phyloP scores from a whole-genome alignment of 1,140 invertebrate genomes.

The Zaprionus inermis region DNA sequence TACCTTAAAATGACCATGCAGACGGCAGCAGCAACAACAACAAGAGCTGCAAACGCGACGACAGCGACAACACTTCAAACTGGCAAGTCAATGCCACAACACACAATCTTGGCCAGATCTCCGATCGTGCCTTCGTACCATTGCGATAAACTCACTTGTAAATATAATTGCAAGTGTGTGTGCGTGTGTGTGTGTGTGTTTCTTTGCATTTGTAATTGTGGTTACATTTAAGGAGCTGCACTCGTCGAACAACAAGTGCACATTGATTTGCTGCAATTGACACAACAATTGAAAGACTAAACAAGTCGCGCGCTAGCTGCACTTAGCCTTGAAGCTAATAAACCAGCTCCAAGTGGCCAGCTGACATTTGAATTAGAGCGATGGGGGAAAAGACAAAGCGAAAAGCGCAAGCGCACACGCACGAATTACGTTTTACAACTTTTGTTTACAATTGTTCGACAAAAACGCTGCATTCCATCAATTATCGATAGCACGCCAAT shows the following conservation, averaged over 20 bases:
- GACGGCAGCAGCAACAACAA: conserved; percentile 39
- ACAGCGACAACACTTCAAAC: conserved; percentile 11
- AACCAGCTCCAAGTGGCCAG: conserved; percentile 35
- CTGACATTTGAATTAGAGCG: conserved; percentile 52
- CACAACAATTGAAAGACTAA: conserved; percentile 61
- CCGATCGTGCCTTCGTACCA: conserved; percentile 23
- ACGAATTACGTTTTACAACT: neutral
- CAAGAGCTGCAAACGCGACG: conserved; percentile 26
- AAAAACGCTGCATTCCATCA: neutral
- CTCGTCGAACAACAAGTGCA: conserved; percentile 45
- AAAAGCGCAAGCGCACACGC: neutral
- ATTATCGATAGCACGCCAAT: neutral
- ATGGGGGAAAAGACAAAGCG: neutral
- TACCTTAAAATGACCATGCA: conserved; percentile 67
- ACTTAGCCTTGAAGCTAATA: conserved; percentile 73
- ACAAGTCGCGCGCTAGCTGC: conserved; percentile 35
- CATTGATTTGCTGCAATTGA: conserved; percentile 63
- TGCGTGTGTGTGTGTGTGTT: neutral
- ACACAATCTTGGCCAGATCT: conserved; percentile 37
- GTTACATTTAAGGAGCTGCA: conserved; percentile 54
- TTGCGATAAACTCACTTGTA: conserved; percentile 14
- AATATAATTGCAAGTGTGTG: neutral
- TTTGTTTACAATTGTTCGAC: neutral
- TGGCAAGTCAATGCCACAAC: conserved; percentile 40
- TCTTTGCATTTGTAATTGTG: conserved; percentile 7